Percentiles rank a stretch among this genome's conserved stretches.
phyloP scores from a whole-genome alignment of 2,113 vertebrate genomes.

The Euleptes europaea region DNA sequence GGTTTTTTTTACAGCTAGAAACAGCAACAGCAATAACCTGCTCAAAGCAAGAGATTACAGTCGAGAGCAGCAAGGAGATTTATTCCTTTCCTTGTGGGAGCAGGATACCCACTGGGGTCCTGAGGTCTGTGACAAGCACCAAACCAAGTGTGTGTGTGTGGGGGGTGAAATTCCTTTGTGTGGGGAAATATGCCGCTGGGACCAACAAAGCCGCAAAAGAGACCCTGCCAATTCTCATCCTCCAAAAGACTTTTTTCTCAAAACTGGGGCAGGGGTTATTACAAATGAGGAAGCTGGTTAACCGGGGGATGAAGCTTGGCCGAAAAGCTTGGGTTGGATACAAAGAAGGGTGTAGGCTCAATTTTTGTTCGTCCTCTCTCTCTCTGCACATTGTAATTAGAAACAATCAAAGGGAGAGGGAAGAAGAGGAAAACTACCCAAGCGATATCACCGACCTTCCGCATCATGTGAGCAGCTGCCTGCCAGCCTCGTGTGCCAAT shows the following conservation, averaged over 20 bases:
- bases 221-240: not conserved
- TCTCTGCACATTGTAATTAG: not conserved
- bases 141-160: not conserved
- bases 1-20: not conserved
- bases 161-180: too few species aligned
- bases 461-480: slow-evolving; percentile 95
- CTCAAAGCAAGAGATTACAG: not conserved
- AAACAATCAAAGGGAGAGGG: rapidly evolving
- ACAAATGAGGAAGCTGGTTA: not conserved
- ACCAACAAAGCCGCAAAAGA: not conserved
- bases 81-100: not conserved
- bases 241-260: not conserved
- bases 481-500: slow-evolving; percentile 95
- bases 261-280: not conserved
- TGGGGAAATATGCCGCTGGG: not conserved
- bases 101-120: not conserved
- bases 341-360: not conserved
- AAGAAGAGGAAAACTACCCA: too few species aligned
- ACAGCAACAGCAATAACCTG: not conserved
- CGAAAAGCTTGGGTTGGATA: too few species aligned
- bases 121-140: not conserved
- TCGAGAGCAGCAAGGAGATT: not conserved
- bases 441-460: slow-evolving; percentile 78
- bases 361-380: rapidly evolving
- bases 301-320: not conserved